phyloP scores from a whole-genome alignment of 2,113 vertebrate species.

The Callorhinus ursinus region DNA sequence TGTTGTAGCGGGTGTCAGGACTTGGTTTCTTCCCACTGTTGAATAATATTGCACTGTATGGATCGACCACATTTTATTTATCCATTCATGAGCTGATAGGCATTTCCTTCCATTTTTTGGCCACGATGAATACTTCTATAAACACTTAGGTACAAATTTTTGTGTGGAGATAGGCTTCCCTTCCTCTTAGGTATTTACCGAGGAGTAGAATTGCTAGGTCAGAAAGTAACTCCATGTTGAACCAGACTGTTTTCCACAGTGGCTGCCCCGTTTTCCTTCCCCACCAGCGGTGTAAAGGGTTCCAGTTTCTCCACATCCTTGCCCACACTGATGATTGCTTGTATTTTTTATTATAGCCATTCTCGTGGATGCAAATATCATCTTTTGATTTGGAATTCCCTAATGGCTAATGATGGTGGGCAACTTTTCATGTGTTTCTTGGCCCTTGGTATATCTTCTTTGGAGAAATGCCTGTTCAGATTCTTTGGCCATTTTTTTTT shows the following conservation, averaged over 20 bases:
- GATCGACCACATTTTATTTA: background rate
- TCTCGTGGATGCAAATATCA: background rate
- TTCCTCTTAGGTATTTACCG: background rate
- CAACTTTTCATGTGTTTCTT: background rate
- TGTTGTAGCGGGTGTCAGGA: background rate
- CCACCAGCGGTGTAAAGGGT: background rate
- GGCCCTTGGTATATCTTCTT: background rate
- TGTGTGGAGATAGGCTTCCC: background rate
- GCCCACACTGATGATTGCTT: background rate
- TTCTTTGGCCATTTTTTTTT: too few species aligned
- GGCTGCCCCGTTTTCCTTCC: background rate
- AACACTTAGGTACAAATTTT: background rate
- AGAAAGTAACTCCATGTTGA: background rate
- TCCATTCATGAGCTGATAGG: background rate
- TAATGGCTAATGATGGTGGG: background rate
- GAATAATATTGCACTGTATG: background rate
- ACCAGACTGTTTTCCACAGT: background rate
- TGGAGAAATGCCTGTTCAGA: background rate
- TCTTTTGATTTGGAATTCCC: conserved; percentile 17
- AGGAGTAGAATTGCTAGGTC: background rate
- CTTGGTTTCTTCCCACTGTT: background rate
- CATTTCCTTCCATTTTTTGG: background rate
- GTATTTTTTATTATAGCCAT: background rate
- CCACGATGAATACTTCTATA: background rate
- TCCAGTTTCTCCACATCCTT: background rate